These are phyloP conservation scores for Torymus auratus DNA, from an alignment of 2,888 invertebrate genomes.

Conservation along the genomic window DNA sequence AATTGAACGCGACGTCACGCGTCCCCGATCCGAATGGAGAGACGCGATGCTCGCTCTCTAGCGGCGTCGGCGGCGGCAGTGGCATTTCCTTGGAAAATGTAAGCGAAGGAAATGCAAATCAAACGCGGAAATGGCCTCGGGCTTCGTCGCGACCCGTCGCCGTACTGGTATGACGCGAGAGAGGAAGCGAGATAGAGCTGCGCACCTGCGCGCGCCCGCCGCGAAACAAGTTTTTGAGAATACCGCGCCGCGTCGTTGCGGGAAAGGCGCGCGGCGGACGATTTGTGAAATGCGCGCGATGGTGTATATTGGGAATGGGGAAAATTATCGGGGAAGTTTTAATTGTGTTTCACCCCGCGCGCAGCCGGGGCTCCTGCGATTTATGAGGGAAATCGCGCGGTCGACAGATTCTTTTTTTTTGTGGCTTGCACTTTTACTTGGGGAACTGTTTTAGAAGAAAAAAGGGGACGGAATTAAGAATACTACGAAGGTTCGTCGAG, in stretches of 20 bases:
- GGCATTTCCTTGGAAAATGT: slow-evolving; percentile 34
- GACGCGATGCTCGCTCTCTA: not conserved
- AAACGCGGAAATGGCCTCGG: slow-evolving; percentile 49
- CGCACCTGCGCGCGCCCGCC: not conserved
- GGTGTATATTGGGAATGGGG: not conserved
- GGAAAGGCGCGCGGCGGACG: not conserved
- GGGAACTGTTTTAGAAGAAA: too few relatives aligned
- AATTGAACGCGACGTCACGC: slow-evolving; percentile 44
- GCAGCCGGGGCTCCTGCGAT: too few relatives aligned
- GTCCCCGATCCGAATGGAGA: slow-evolving; percentile 18
- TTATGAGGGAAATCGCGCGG: too few relatives aligned
- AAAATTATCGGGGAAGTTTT: not conserved
- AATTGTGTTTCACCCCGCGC: not conserved
- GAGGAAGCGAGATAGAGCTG: too few relatives aligned
- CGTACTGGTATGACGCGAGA: too few relatives aligned
- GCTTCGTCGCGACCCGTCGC: too few relatives aligned
- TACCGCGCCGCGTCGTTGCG: not conserved
- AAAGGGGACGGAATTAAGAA: too few relatives aligned
- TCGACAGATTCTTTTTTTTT: too few relatives aligned
- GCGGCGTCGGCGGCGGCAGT: not conserved
- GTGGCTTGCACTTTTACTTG: too few relatives aligned
- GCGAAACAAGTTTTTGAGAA: slow-evolving; percentile 1
- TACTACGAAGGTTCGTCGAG: too few relatives aligned
- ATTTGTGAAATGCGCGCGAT: not conserved
- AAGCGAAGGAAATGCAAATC: slow-evolving; percentile 54